A percentile compares a stretch with the other conserved stretches of the same genome.
These are phyloP conservation scores for Hiodon alosoides DNA, from an alignment of 2,113 vertebrate genomes.

Conservation along the genomic window DNA sequence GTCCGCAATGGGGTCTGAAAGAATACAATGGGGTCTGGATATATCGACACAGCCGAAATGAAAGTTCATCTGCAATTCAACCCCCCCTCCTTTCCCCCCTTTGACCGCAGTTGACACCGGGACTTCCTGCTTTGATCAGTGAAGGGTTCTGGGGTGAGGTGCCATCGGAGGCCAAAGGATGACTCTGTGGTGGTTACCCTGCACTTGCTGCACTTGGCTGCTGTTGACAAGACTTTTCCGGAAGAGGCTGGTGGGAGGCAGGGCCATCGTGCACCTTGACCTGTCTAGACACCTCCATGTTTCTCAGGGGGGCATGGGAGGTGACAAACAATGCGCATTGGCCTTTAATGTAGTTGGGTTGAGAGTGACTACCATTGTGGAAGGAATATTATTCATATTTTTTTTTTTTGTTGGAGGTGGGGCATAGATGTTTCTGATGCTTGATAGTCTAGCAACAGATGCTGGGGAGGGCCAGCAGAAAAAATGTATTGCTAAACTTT, in stretches of 20 bases:
- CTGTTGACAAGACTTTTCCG: slow-evolving; percentile 77
- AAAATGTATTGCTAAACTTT: slow-evolving; percentile 38
- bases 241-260: slow-evolving; percentile 58
- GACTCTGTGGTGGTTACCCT: slow-evolving; percentile 72
- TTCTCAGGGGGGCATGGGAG: slow-evolving; percentile 45
- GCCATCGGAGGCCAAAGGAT: slow-evolving; percentile 58
- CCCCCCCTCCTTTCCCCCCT: slow-evolving; percentile 47
- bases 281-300: slow-evolving; percentile 76
- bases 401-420: background rate
- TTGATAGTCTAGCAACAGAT: slow-evolving; percentile 31
- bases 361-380: slow-evolving; percentile 14
- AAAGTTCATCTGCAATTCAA: slow-evolving; percentile 82
- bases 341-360: slow-evolving; percentile 21
- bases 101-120: slow-evolving; percentile 84
- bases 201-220: slow-evolving; percentile 97
- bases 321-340: slow-evolving; percentile 48
- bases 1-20: slow-evolving; percentile 70
- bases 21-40: slow-evolving; percentile 82
- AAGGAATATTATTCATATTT: slow-evolving; percentile 11
- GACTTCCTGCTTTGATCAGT: slow-evolving; percentile 93
- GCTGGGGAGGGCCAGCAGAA: slow-evolving; percentile 38
- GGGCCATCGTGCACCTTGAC: slow-evolving; percentile 80
- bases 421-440: slow-evolving; percentile 17
- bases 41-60: slow-evolving; percentile 56
- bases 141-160: slow-evolving; percentile 72